Evolutionary conservation across 2,797 vertebrate species (phyloP), one percentile per base, ranked within the genome.

Genomic region (Mormyrus hasselquistii): DNA sequence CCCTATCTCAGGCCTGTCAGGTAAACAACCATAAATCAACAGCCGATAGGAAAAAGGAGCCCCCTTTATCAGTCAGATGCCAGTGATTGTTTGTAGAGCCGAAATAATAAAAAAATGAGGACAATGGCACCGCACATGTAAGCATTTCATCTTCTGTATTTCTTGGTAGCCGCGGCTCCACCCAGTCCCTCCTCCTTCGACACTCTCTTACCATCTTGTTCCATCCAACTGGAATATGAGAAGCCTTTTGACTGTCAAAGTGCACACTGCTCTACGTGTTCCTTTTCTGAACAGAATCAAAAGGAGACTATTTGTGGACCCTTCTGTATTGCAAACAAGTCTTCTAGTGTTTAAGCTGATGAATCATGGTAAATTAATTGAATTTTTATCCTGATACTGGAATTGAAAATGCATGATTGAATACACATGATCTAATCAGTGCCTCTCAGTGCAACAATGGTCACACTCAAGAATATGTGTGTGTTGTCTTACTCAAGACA

Each of bases 11-110:
- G 5, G 59, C 41, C 55, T 14, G 88, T 47, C 55, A 52, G 44
- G 44, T 50, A 86, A 86, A 52, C 65, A 73, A 38, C 65, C 29
- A 14, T 41, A 49, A 89, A 89, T 65, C 88, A 89, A 85, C 41
- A 84, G 8, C 62, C 9, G 22, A 52, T 38, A 86, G 55, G 53
- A 89, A 65, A 41, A 89, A 19, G 55, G 41, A 6, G 88, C n/a
- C 8, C 55, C 65, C 10, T 59, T 86, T 89, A 89, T 89, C 88
- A 25, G 14, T 47, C 25, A 2, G 82, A 57, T 8, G 29, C 57
- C 82, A 34, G 82, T 69, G 69, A 16, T 22, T 65, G 88, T 89
- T 89, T 89, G 59, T 79, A 19, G 83, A 89, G 47, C 57, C 38
- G 57, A 65, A 65, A 85, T 82, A 83, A 84, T 50, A 86, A 88